These are phyloP conservation scores for Cephalopachus bancanus DNA, from an alignment of 2,797 vertebrate genomes.

Conservation along the genomic window DNA sequence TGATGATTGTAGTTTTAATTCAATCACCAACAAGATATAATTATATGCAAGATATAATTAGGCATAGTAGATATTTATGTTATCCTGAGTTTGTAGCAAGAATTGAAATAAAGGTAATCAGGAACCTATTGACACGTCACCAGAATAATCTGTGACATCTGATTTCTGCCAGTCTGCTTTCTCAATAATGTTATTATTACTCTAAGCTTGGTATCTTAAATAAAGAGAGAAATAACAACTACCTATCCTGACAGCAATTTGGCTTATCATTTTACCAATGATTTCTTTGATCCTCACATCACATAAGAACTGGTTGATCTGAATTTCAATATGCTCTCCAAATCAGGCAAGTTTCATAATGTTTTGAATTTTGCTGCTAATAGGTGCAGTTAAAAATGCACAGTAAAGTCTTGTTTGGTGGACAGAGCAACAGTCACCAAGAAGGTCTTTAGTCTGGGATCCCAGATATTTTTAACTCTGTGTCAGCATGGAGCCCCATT, in stretches of 20 bases:
- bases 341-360: constrained; percentile 51
- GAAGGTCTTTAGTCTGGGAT: not conserved
- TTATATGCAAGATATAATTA: constrained; percentile 9
- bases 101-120: constrained; percentile 5
- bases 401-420: constrained; percentile 32
- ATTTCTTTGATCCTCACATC: not conserved
- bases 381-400: not conserved
- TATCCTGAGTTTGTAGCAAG: not conserved
- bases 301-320: constrained; percentile 52
- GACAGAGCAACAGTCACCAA: constrained; percentile 31
- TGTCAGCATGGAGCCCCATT: not conserved
- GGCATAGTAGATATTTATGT: not conserved
- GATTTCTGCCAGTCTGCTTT: not conserved
- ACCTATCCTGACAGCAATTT: not conserved
- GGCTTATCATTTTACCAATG: constrained; percentile 39
- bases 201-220: not conserved
- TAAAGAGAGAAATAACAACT: not conserved
- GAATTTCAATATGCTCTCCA: not conserved
- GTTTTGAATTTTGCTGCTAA: constrained; percentile 50
- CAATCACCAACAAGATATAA: not conserved
- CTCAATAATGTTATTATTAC: not conserved
- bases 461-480: constrained; percentile 24
- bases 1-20: not conserved
- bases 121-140: not conserved
- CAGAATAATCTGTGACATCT: not conserved